Evolutionary conservation across 2,113 vertebrate species (phyloP), one percentile per base, ranked within the genome.

Genomic region (Lophochroa leadbeateri): DNA sequence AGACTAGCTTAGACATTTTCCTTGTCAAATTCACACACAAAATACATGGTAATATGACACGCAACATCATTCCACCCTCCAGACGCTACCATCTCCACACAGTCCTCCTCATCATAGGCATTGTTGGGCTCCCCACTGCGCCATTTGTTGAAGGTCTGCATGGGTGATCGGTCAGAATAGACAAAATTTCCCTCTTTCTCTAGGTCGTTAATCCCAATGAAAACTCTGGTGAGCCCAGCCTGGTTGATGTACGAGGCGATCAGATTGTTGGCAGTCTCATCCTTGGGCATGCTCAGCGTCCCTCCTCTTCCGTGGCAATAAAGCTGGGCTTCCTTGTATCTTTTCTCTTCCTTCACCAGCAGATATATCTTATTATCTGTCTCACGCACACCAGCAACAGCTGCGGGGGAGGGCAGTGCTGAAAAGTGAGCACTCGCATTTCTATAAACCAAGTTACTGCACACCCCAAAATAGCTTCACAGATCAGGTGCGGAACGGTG

Each of bases 31-130:
- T 99, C 99, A 39, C 99, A 99, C 69, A 99, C 98, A 91, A 99
- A 99, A 97, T 98, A 99, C 99, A 99, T 99, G 91, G 99, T 99
- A 20, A 98, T 98, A 50, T 99, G 98, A 86, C 99, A 99, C 0
- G 99, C 98, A n/a, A 99, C 99, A 24, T 99, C 99, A 10, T 99
- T 99, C 99, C 99, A 99, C 72, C 99, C 99, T 7, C 99, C 99
- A 0, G 99, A 98, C 2, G 98, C 98, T 92, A 99, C 98, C 98
- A 99, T 98, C 97, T 99, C 99, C 41, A 98, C 99, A 52, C 99
- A 99, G 98, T 99, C 99, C 97, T 99, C 99, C 43, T 99, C 99
- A 0, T 99, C 99, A 2, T 99, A 99, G 11, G 99, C 99, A 1
- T 99, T 98, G 97, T 99, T 99, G 81, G 99, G 99, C 90, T 99